Percentiles rank a stretch among this genome's conserved stretches.
Conservation (phyloP, 1,140 invertebrate genomes). For the Paralvinella palmiformis region DNA sequence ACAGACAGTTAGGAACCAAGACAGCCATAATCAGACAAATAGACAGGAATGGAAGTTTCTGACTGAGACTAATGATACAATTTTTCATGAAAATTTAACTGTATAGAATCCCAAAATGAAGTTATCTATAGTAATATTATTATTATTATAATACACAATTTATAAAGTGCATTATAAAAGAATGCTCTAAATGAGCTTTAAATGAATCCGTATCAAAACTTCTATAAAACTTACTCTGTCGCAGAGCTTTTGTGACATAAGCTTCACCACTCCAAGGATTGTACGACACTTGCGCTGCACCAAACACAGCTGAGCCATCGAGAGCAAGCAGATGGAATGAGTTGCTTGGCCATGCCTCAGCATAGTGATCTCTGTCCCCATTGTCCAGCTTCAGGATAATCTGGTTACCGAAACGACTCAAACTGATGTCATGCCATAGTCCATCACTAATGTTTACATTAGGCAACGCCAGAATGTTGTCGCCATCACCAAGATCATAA, state of each 20-base stretch:
- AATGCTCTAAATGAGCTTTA: too few relatives aligned
- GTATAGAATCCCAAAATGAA: too few relatives aligned
- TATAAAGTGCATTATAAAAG: too few relatives aligned
- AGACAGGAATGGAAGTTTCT: too few relatives aligned
- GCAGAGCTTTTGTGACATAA: background rate
- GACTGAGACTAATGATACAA: too few relatives aligned
- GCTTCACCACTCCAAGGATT: background rate
- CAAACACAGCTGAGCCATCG: background rate
- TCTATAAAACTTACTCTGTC: slow-evolving; percentile 9
- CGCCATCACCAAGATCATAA: slow-evolving; percentile 86
- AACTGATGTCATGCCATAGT: slow-evolving; percentile 88
- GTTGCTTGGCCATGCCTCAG: slow-evolving; percentile 62
- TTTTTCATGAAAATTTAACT: too few relatives aligned
- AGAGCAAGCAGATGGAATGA: background rate
- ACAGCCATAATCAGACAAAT: too few relatives aligned
- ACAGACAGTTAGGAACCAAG: too few relatives aligned
- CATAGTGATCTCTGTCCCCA: slow-evolving; percentile 88
- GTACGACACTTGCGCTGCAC: background rate
- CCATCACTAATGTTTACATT: slow-evolving; percentile 91
- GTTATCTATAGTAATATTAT: too few relatives aligned
- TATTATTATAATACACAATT: too few relatives aligned
- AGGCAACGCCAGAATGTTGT: slow-evolving; percentile 78
- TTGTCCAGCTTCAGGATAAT: slow-evolving; percentile 90
- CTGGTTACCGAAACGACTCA: slow-evolving; percentile 78
- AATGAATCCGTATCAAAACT: too few relatives aligned